Conservation (phyloP, 2,113 vertebrate species). For the Myotis lucifugus region DNA sequence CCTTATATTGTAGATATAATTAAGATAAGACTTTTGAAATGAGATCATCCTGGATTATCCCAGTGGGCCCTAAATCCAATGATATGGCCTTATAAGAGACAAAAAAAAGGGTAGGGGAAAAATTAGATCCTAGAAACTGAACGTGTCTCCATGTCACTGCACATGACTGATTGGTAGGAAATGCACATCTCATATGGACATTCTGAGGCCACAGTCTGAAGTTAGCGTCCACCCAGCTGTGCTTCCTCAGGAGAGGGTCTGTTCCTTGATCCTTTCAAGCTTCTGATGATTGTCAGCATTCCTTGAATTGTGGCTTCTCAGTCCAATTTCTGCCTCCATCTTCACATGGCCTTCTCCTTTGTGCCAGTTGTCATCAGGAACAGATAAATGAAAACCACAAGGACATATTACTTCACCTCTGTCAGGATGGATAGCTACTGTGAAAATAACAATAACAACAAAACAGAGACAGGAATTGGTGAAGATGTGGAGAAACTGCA, state of each 20-base stretch:
- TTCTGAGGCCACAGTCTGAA: background rate
- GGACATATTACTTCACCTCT: background rate
- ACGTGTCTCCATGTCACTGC: background rate
- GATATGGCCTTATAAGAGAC: background rate
- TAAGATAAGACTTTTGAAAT: background rate
- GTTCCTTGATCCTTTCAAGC: too few relatives aligned
- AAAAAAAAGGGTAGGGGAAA: background rate
- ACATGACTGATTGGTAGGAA: slow-evolving; percentile 29
- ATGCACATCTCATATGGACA: slow-evolving; percentile 45
- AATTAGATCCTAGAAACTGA: slow-evolving; percentile 45
- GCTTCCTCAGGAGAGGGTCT: too few relatives aligned
- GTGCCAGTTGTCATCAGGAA: background rate
- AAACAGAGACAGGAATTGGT: background rate
- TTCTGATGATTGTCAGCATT: too few relatives aligned
- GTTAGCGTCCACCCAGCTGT: too few relatives aligned
- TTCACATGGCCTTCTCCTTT: too few relatives aligned
- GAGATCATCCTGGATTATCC: background rate
- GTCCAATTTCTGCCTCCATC: too few relatives aligned
- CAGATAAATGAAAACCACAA: background rate
- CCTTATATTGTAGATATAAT: background rate
- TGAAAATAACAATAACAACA: background rate
- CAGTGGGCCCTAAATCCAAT: background rate
- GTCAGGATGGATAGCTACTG: background rate
- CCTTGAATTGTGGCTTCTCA: too few relatives aligned
- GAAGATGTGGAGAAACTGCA: background rate